Percentiles rank a stretch among this genome's conserved stretches.
Evolutionary conservation across 2,888 invertebrate genomes (phyloP).

Genomic region (Machimus atricapillus): DNA sequence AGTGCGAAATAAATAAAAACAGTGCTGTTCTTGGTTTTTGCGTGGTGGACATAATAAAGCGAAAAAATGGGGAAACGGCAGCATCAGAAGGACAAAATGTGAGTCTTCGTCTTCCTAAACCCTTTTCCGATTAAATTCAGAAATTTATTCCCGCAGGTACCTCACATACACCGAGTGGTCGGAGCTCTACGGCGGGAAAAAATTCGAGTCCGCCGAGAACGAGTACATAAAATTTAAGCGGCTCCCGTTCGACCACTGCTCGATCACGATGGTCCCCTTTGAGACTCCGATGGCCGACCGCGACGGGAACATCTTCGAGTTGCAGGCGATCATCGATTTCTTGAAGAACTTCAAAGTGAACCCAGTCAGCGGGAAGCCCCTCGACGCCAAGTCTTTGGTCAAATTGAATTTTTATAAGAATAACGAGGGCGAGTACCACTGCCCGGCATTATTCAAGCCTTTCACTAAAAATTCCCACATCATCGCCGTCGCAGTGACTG

Average conservation of each 20-base stretch:
- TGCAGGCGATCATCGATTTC: constrained; percentile 85
- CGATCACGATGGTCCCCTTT: constrained; percentile 89
- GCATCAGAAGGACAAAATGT: constrained; percentile 95
- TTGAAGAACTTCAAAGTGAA: constrained; percentile 90
- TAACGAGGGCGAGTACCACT: constrained; percentile 78
- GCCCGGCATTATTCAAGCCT: constrained; percentile 90
- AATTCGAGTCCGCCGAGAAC: constrained; percentile 71
- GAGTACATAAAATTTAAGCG: constrained; percentile 86
- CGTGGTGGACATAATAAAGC: neutral
- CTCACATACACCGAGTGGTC: constrained; percentile 89
- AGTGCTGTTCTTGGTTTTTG: neutral
- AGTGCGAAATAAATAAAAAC: neutral
- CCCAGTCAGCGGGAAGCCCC: constrained; percentile 90
- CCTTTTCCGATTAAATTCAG: neutral
- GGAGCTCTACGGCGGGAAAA: constrained; percentile 88
- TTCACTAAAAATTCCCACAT: constrained; percentile 95
- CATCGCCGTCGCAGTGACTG: constrained; percentile 86
- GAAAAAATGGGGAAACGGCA: constrained; percentile 88
- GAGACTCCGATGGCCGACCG: constrained; percentile 89
- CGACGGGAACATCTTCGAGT: constrained; percentile 92
- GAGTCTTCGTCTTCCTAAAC: constrained; percentile 53
- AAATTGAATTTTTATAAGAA: constrained; percentile 91
- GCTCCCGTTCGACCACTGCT: constrained; percentile 92
- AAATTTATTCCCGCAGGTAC: constrained; percentile 67
- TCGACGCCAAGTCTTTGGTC: constrained; percentile 81